A percentile compares a stretch with the other conserved stretches of the same genome.
Conservation (phyloP, 2,797 vertebrate species). For the Typhlichthys subterraneus region DNA sequence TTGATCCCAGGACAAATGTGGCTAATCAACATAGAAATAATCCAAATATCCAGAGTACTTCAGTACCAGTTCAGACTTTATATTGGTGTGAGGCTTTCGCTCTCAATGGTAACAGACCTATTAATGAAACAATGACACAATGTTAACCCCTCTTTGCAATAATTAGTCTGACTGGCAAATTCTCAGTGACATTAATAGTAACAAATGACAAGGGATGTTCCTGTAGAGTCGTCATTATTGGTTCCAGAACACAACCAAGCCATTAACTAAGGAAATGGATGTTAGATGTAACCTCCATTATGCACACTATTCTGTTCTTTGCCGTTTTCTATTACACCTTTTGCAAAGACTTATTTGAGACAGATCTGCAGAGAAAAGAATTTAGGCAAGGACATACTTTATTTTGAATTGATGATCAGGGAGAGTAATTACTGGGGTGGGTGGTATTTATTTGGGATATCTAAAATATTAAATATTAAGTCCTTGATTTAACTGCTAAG, state of each 20-base stretch:
- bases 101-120: constrained; percentile 22
- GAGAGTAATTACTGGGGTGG: too few species aligned
- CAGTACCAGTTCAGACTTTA: constrained; percentile 24
- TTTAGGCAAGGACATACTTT: too few species aligned
- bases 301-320: not conserved
- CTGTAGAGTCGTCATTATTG: constrained; percentile 21
- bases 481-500: too few species aligned
- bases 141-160: constrained; percentile 14
- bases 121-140: constrained; percentile 24
- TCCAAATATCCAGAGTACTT: constrained; percentile 55
- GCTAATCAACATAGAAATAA: constrained; percentile 32
- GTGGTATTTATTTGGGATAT: too few species aligned
- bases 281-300: constrained; percentile 13
- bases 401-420: too few species aligned
- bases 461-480: too few species aligned
- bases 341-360: not conserved
- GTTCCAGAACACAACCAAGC: constrained; percentile 26
- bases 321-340: not conserved
- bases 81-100: constrained; percentile 21
- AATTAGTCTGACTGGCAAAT: constrained; percentile 20
- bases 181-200: constrained; percentile 20
- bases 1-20: constrained; percentile 8
- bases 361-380: too few species aligned
- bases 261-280: constrained; percentile 42
- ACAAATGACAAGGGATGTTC: constrained; percentile 38